phyloP scores from a whole-genome alignment of 2,113 vertebrate species.

The Felis catus region DNA sequence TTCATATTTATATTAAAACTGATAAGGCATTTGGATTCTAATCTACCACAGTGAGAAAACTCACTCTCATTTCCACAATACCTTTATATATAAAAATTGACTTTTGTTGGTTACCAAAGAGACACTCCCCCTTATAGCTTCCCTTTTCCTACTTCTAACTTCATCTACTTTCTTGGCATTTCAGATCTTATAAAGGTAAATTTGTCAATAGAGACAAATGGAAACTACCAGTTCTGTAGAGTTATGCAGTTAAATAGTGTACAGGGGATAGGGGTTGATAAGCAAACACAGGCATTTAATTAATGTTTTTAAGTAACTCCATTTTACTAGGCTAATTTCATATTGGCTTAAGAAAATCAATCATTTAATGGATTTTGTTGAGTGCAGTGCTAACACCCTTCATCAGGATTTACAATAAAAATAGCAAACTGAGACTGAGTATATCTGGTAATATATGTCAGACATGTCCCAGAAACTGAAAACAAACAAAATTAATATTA shows the following conservation, averaged over 20 bases:
- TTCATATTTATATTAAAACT: neutral
- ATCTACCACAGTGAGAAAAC: neutral
- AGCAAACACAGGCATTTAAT: conserved; percentile 53
- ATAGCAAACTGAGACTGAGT: conserved; percentile 50
- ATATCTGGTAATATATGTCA: conserved; percentile 55
- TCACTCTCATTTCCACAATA: neutral
- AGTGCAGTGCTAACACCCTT: conserved; percentile 9
- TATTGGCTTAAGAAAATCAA: conserved; percentile 61
- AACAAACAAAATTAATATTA: conserved; percentile 78
- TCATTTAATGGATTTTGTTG: conserved; percentile 57
- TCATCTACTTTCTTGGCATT: neutral
- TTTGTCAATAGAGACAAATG: conserved; percentile 40
- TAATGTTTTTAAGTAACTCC: conserved; percentile 60
- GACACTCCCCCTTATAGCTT: neutral
- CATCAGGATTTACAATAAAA: conserved; percentile 66
- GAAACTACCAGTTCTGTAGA: neutral
- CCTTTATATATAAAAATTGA: neutral
- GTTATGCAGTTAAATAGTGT: neutral
- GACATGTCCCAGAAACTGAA: conserved; percentile 63
- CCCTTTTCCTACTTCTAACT: neutral
- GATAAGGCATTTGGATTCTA: neutral
- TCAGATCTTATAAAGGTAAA: conserved; percentile 11
- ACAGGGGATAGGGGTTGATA: neutral
- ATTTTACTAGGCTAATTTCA: conserved; percentile 58
- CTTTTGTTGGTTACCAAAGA: neutral